Evolutionary conservation across 2,888 invertebrate species (phyloP), one percentile per base, ranked within the genome.

Genomic region (Alloplasta piceator): DNA sequence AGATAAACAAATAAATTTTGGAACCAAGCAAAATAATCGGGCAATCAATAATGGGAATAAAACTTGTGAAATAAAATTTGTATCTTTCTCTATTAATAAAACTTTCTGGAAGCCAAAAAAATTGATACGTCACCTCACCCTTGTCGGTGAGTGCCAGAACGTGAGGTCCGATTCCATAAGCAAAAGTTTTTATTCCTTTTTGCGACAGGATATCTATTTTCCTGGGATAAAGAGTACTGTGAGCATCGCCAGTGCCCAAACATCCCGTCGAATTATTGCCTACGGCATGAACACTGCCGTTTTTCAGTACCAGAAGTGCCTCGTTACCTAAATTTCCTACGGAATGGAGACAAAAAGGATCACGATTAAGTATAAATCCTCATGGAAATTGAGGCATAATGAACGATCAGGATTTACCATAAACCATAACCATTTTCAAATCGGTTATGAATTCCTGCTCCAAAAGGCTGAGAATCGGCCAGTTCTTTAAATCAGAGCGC

Each of bases 91-190:
- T 26, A 26, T 26, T n/a, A n/a, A n/a, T n/a, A n/a, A n/a, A n/a
- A n/a, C n/a, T n/a, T n/a, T n/a, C n/a, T n/a, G n/a, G n/a, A n/a
- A n/a, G n/a, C n/a, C n/a, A n/a, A n/a, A 55, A 41, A 36, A 14
- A 48, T 38, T 14, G 9, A 38, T 41, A 72, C 9, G 38, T 78
- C 85, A 91, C 91, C 83, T 93, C 92, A 36, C 95, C 95, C 74
- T 89, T 92, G 82, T 91, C 90, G 10, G 94, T 94, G 0, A 93
- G 92, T 1, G 94, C 95, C 43, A 95, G 87, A 1, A 95, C 94
- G 88, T 95, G 94, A 6, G 94, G 94, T 7, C 94, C 94, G 87
- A 93, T 93, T 0, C 94, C 94, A 90, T 93, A 94, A 0, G 94
- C 93, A 84, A 95, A 93, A 36, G 92, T 93, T 84, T 93, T 92